Evolutionary conservation across 2,888 invertebrate species (phyloP).

Genomic region (Gryllus longicercus): DNA sequence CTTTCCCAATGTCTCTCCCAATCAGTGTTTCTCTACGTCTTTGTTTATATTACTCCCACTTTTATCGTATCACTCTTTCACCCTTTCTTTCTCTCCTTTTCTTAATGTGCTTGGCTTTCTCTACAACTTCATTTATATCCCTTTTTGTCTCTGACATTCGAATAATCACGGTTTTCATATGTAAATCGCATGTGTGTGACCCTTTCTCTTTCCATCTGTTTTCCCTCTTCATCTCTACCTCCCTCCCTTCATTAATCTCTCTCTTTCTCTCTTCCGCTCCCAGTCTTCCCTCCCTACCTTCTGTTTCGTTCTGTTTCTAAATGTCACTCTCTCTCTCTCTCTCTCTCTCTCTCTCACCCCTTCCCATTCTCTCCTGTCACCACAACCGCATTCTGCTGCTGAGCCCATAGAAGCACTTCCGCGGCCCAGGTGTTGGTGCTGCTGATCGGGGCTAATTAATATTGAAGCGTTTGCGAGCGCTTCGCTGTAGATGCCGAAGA

Average conservation of each 20-base stretch:
- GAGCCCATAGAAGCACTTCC: background rate
- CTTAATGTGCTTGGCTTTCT: too few relatives aligned
- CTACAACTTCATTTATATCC: too few relatives aligned
- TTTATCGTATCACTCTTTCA: too few relatives aligned
- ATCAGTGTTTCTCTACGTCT: too few relatives aligned
- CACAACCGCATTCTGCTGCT: conserved; percentile 27
- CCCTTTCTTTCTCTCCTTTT: too few relatives aligned
- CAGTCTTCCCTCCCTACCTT: too few relatives aligned
- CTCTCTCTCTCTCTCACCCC: background rate
- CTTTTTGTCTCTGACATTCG: background rate
- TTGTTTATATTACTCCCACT: too few relatives aligned
- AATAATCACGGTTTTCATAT: too few relatives aligned
- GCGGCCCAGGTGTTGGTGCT: background rate
- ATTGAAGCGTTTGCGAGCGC: background rate
- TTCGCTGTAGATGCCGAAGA: background rate
- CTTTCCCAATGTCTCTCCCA: too few relatives aligned
- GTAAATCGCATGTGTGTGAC: background rate
- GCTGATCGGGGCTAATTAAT: background rate
- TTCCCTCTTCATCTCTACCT: conserved; percentile 12
- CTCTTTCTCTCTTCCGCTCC: background rate
- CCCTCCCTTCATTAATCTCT: conserved; percentile 24
- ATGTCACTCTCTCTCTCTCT: conserved; percentile 17
- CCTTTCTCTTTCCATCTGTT: background rate
- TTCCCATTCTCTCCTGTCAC: background rate
- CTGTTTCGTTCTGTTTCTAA: too few relatives aligned